Evolutionary conservation across 2,113 vertebrate species (phyloP), one percentile per base, ranked within the genome.

Genomic region (Sakesphorus luctuosus): DNA sequence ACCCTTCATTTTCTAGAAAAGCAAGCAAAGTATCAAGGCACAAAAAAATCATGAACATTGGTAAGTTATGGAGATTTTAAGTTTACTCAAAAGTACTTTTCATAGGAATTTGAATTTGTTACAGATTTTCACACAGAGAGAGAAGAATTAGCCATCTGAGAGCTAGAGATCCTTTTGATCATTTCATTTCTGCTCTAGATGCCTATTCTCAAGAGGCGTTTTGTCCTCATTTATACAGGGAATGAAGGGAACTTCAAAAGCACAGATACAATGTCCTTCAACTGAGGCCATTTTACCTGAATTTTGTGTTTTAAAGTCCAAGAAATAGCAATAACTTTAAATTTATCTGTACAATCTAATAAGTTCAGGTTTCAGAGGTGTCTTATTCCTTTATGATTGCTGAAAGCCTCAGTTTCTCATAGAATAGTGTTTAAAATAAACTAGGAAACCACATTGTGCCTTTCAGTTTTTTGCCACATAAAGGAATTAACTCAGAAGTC

Each of bases 171-270:
- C 29, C 47, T 81, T 94, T 82, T 78, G 52, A 87, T 85, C 11
- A 46, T 82, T 78, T 81, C 33, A 50, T 68, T 90, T 88, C 43
- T 72, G 38, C 52, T 78, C n/a, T 28, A 28, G 12, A 43, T 43
- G 11, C 23, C 44, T 90, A 36, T 67, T 24, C 47, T 47, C 74
- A 79, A 75, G 79, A 83, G 78, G 38, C 5, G 82, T 85, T 78
- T 94, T 79, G 47, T 59, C 79, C 50, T 79, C 36, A 47, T 71
- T 87, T 90, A 68, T 8, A 38, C 10, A 40, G 29, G 33, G 33
- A 90, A 82, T 75, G 29, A 78, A 82, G 85, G 72, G 38, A 81
- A 71, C 31, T 74, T 68, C 85, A 93, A 87, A 95, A 75, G 44
- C 43, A 75, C 38, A 78, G 61, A 67, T 21, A 38, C 24, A 6